Conservation (phyloP, 2,113 vertebrate species). For the Scolopax mira region DNA sequence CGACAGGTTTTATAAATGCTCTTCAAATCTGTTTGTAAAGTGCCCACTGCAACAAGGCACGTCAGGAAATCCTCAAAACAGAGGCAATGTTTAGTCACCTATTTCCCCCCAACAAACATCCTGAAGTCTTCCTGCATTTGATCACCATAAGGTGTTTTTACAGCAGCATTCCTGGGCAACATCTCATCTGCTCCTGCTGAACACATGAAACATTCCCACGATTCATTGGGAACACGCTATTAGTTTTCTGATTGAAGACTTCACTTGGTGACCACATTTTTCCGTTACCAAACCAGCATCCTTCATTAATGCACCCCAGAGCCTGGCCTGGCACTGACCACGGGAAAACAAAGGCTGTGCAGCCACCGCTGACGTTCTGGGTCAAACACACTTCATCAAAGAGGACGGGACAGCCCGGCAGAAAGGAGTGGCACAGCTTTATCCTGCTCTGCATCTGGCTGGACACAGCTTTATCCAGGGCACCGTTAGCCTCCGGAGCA, state of each 20-base stretch:
- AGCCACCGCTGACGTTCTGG: rapidly evolving
- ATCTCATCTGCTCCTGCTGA: not conserved
- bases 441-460: not conserved
- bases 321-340: not conserved
- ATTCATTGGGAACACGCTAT: not conserved
- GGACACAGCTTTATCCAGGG: not conserved
- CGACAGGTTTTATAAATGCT: rapidly evolving
- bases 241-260: not conserved
- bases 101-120: not conserved
- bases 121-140: not conserved
- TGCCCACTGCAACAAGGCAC: rapidly evolving
- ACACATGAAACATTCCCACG: not conserved
- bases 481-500: not conserved
- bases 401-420: not conserved
- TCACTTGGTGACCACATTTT: not conserved
- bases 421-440: rapidly evolving
- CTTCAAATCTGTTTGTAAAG: rapidly evolving
- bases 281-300: not conserved
- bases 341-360: not conserved
- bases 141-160: not conserved
- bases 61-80: not conserved
- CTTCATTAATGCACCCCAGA: not conserved
- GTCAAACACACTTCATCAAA: not conserved
- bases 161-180: not conserved
- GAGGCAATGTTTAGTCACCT: not conserved